These are phyloP conservation scores for Fringilla coelebs DNA, from an alignment of 2,797 vertebrate genomes.

Conservation along the genomic window DNA sequence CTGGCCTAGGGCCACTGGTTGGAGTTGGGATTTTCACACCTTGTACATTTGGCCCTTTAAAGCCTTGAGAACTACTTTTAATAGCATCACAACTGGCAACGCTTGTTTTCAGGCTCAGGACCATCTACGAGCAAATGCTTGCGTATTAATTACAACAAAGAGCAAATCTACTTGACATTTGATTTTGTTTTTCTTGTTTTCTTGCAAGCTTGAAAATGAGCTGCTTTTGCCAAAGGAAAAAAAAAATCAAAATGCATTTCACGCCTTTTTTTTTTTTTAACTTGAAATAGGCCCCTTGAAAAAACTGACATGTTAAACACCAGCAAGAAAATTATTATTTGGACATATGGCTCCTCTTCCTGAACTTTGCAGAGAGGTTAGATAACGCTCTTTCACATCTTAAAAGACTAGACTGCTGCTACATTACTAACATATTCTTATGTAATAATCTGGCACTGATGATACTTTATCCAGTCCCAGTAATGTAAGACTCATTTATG, in stretches of 20 bases:
- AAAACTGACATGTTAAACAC: conserved; percentile 62
- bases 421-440: conserved; percentile 56
- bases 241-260: conserved; percentile 44
- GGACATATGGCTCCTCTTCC: conserved; percentile 67
- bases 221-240: conserved; percentile 56
- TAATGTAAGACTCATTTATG: not conserved
- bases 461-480: not conserved
- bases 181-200: conserved; percentile 68
- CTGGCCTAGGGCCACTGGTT: not conserved
- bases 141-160: conserved; percentile 65
- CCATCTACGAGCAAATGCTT: conserved; percentile 31
- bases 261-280: conserved; percentile 38
- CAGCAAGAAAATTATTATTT: conserved; percentile 62
- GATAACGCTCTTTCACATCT: conserved; percentile 62
- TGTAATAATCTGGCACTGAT: conserved; percentile 27
- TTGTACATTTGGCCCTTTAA: not conserved
- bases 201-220: conserved; percentile 59
- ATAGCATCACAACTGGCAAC: not conserved
- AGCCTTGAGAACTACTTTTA: not conserved
- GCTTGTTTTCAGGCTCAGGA: conserved; percentile 28
- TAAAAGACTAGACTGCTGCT: conserved; percentile 56
- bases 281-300: conserved; percentile 51
- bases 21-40: not conserved
- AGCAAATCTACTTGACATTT: conserved; percentile 71
- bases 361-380: conserved; percentile 59